Evolutionary conservation across 2,888 invertebrate genomes (phyloP), one percentile per base, ranked within the genome.

Genomic region (Agrochola lychnidis): DNA sequence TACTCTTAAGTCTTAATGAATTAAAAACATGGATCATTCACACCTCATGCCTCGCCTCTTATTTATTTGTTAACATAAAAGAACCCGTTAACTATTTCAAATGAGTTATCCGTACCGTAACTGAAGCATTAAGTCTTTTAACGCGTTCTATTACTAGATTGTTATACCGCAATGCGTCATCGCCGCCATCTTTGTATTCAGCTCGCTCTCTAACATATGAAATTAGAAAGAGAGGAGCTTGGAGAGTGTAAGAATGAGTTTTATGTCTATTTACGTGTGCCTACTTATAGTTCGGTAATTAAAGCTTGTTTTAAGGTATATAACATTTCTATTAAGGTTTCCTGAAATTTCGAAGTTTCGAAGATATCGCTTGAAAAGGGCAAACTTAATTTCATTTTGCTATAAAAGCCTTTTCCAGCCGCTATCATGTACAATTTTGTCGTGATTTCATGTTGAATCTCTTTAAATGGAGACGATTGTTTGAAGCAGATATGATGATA

Each of bases 201-300:
- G 84, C 82, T 93, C 93, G 89, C 91, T 85, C 81, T 93, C 91
- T 89, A 78, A 86, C 81, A 4, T 76, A 76, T 40, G 56, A n/a
- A 4, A 71, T 80, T 77, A 82, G 89, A 92, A 82, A 87, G 89
- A 84, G 91, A 91, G 67, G 68, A 63, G 14, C 19, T 10, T 51
- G 70, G 73, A 78, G 87, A 76, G 80, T 87, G 86, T 84, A 85
- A 89, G 90, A 91, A 92, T 88, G 86, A 89, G 83, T 88, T 91
- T 93, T 92, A 92, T 90, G 90, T 90, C 90, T 93, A 91, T 93
- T 93, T 92, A 91, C 88, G 91, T 90, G 84, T 90, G 88, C 87
- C 90, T 92, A 89, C 89, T 89, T 91, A 87, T 82, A 82, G 80
- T 81, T 70, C 57, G 51, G 76, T 76, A 75, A 84, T 89, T 90